Percentiles rank a stretch among this genome's conserved stretches.
Evolutionary conservation across 2,888 invertebrate genomes (phyloP).

Genomic region (Parnassius orleans): DNA sequence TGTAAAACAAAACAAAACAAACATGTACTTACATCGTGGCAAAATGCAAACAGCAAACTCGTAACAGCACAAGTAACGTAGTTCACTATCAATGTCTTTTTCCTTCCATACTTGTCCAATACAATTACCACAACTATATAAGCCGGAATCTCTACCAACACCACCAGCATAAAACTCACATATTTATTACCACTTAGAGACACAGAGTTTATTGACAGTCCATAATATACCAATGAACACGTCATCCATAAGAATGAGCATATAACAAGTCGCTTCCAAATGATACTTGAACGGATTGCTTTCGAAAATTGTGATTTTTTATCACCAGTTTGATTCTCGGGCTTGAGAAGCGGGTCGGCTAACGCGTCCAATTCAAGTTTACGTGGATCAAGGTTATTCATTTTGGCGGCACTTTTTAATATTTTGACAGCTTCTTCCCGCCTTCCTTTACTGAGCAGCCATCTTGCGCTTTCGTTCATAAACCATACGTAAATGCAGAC

Average conservation of each 20-base stretch:
- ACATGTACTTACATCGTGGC: conserved; percentile 75
- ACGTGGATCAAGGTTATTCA: conserved; percentile 80
- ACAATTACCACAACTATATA: conserved; percentile 84
- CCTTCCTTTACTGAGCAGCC: conserved; percentile 87
- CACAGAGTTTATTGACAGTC: conserved; percentile 88
- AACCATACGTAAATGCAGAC: conserved; percentile 86
- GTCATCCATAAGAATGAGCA: conserved; percentile 90
- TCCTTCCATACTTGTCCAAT: conserved; percentile 84
- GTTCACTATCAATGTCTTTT: conserved; percentile 82
- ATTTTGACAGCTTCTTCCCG: conserved; percentile 84
- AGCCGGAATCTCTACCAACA: conserved; percentile 86
- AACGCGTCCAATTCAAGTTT: conserved; percentile 69
- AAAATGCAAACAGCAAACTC: conserved; percentile 83
- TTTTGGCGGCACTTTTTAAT: conserved; percentile 82
- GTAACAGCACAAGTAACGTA: conserved; percentile 83
- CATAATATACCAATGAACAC: conserved; percentile 90
- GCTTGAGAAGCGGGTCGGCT: conserved; percentile 63
- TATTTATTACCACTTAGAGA: conserved; percentile 87
- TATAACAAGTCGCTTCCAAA: conserved; percentile 81
- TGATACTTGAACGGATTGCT: conserved; percentile 78
- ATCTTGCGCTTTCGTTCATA: conserved; percentile 88
- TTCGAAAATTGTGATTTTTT: conserved; percentile 69
- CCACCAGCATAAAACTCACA: conserved; percentile 86
- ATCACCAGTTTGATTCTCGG: conserved; percentile 53
- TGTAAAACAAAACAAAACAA: conserved; percentile 1